phyloP scores from a whole-genome alignment of 2,113 vertebrate genomes.

The Trachemys scripta region DNA sequence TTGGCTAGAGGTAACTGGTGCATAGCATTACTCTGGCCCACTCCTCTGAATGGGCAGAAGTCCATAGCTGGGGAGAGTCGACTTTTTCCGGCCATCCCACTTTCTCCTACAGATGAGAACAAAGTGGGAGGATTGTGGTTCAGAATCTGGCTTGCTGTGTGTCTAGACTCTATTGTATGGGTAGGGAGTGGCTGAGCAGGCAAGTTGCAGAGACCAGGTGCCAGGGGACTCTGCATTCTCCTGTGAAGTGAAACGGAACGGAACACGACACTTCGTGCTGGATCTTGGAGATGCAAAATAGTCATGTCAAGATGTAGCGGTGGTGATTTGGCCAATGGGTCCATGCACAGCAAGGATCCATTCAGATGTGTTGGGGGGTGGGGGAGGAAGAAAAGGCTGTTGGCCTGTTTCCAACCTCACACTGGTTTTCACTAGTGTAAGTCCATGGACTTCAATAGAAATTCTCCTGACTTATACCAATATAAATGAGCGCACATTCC shows the following conservation, averaged over 20 bases:
- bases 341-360: not conserved
- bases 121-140: not conserved
- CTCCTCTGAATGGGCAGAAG: not conserved
- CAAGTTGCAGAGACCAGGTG: accelerated
- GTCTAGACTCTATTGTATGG: not conserved
- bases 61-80: not conserved
- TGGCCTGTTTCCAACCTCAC: not conserved
- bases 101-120: not conserved
- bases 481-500: not conserved
- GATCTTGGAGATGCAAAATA: not conserved
- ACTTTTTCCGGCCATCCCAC: not conserved
- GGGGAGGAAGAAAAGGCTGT: not conserved
- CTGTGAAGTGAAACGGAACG: not conserved
- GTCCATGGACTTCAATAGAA: not conserved
- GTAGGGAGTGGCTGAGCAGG: not conserved
- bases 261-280: not conserved
- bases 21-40: not conserved
- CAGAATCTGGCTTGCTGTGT: not conserved
- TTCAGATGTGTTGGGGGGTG: not conserved
- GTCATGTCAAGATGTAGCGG: not conserved
- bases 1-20: not conserved
- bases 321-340: not conserved
- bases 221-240: not conserved
- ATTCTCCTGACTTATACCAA: not conserved
- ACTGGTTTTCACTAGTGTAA: not conserved